A percentile compares a stretch with the other conserved stretches of the same genome.
phyloP scores from a whole-genome alignment of 2,888 invertebrate genomes.

The Rhabditoides inermis region DNA sequence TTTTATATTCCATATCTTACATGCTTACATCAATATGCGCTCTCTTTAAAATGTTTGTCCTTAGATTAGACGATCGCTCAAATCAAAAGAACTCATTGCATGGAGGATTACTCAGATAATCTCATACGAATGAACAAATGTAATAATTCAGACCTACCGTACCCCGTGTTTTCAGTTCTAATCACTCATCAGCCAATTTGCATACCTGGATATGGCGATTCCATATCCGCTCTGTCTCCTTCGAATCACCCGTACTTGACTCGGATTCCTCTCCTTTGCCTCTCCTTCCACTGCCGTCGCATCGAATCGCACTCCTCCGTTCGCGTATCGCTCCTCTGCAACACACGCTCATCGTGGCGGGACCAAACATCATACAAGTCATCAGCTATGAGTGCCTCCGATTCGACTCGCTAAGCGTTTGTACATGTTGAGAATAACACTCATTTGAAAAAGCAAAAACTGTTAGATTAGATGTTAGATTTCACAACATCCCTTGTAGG shows the following conservation, averaged over 20 bases:
- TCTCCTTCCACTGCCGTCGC: conserved; percentile 24
- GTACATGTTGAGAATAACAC: background rate
- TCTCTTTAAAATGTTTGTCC: background rate
- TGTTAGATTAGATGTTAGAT: no score
- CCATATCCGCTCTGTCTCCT: conserved; percentile 50
- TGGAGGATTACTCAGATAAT: conserved; percentile 11
- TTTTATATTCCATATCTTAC: background rate
- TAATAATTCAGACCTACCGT: background rate
- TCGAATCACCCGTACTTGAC: conserved; percentile 23
- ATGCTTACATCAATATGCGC: no score
- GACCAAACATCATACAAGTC: background rate
- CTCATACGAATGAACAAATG: no score
- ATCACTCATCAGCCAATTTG: background rate
- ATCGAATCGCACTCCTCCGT: conserved; percentile 49
- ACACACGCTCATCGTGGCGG: background rate
- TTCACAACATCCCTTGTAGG: no score
- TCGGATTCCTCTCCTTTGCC: conserved; percentile 9
- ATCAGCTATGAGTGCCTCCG: background rate
- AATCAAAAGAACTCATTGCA: conserved; percentile 10
- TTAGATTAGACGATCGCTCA: background rate
- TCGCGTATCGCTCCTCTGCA: conserved; percentile 48
- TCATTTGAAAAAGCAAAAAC: no score
- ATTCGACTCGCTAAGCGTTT: background rate
- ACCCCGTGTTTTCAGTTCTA: background rate
- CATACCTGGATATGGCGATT: conserved; percentile 48